Evolutionary conservation across 2,888 invertebrate species (phyloP).

Genomic region (Papilio demoleus): DNA sequence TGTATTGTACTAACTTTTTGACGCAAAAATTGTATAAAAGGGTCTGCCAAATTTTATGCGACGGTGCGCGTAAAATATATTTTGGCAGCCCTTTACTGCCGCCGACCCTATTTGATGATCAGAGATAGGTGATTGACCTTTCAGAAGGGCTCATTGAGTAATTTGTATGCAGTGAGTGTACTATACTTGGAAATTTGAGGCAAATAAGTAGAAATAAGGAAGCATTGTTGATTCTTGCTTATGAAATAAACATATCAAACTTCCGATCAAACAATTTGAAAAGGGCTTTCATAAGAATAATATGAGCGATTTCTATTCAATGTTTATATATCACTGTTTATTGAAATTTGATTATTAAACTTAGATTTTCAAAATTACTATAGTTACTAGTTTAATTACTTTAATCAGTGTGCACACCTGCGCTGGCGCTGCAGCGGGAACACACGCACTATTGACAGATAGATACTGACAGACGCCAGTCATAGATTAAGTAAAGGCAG

Average conservation of each 20-base stretch:
- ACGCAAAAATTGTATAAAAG: constrained; percentile 1
- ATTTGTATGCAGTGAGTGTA: constrained; percentile 17
- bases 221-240: neutral
- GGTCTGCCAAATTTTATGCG: constrained; percentile 17
- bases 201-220: constrained; percentile 9
- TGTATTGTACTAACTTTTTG: neutral
- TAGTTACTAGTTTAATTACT: too few species aligned
- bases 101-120: constrained; percentile 33
- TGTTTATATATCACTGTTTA: too few species aligned
- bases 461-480: too few species aligned
- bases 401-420: too few species aligned
- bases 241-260: neutral
- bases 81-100: neutral
- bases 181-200: constrained; percentile 7
- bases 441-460: too few species aligned
- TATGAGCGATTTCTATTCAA: too few species aligned
- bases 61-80: constrained; percentile 2
- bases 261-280: neutral
- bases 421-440: too few species aligned
- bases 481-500: too few species aligned
- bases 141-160: constrained; percentile 3
- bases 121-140: constrained; percentile 23
- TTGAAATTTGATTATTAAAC: too few species aligned
- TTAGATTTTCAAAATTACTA: too few species aligned
- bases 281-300: too few species aligned